Base-by-base conservation (phyloP, 2,113 vertebrate species). In the Dicentrarchus labrax region DNA sequence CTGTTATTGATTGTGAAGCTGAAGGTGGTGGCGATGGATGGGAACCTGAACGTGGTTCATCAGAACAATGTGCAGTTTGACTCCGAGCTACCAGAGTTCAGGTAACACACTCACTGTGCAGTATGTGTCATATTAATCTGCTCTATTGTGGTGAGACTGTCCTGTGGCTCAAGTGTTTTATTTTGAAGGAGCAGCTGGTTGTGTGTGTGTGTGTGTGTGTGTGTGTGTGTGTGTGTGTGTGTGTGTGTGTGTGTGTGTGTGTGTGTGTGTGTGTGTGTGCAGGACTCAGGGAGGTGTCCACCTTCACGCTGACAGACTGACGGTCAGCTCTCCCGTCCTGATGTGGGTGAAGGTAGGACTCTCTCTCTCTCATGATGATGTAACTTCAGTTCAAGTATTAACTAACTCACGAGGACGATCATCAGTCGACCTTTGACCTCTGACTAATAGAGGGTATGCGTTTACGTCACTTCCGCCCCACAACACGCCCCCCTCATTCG, bases 271-370 rank as follows among this genome's bases (percentile, higher is more conserved):
- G 9, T 83, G 2, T 71, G 39, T 51, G 6, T 64, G 2, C 77
- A 99, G 98, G 92, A 99, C 98, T 69, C 95, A 93, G 87, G 97
- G 97, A 5, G 98, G 98, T 19, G 97, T 96, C 51, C 96, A 96
- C 4, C 78, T 98, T 30, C 96, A 97, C 0, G 36, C 84, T 56
- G 97, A 99, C 60, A 88, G 95, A 38, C 91, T 99, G 89, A 97
- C 97, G 0, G 96, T 99, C 77, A 99, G 97, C 61, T 97, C 98
- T 71, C 98, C 98, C 0, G 97, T 97, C 13, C 95, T 99, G 45
- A 98, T 99, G 98, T 99, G 98, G 98, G 92, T 99, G 66, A 96
- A 99, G 97, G 98, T 99, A 92, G 78, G 66, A 38, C 50, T 21
- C 1, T 38, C 4, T 36, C 41, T 54, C n/a, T n/a, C n/a, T n/a